phyloP scores from a whole-genome alignment of 2,797 vertebrate genomes.

The Babyrousa celebensis region DNA sequence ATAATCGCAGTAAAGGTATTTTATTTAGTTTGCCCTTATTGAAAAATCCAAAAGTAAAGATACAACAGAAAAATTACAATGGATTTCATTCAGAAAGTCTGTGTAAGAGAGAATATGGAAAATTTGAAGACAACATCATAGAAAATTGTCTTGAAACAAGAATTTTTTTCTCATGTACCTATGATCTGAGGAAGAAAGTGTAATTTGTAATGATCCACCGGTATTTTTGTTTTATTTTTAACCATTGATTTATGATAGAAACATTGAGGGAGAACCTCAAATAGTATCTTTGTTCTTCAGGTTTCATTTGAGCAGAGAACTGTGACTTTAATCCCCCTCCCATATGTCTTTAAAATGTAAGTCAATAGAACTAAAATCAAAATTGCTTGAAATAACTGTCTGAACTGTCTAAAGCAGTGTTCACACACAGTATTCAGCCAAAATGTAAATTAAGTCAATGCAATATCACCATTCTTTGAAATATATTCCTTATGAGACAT shows the following conservation, averaged over 20 bases:
- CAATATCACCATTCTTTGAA: conserved; percentile 54
- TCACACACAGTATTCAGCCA: conserved; percentile 21
- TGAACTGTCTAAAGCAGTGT: conserved; percentile 25
- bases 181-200: conserved; percentile 16
- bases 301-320: conserved; percentile 12
- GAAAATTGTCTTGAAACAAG: conserved; percentile 56
- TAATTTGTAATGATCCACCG: conserved; percentile 26
- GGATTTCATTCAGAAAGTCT: conserved; percentile 60
- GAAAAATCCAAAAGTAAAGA: conserved; percentile 73
- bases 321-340: conserved; percentile 18
- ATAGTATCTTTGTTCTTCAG: conserved; percentile 38
- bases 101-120: conserved; percentile 53
- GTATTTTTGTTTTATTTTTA: conserved; percentile 45
- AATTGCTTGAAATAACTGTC: conserved; percentile 67
- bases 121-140: conserved; percentile 31
- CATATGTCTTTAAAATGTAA: conserved; percentile 13
- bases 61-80: conserved; percentile 59
- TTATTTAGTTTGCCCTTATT: conserved; percentile 76
- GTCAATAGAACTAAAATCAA: conserved; percentile 68
- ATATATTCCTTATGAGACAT: conserved; percentile 30
- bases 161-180: conserved; percentile 54
- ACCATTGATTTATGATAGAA: conserved; percentile 60
- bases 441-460: conserved; percentile 65
- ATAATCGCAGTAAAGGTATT: conserved; percentile 68
- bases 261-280: not conserved